These are phyloP conservation scores for Hoplias malabaricus DNA, from an alignment of 2,113 vertebrate genomes.

Conservation along the genomic window DNA sequence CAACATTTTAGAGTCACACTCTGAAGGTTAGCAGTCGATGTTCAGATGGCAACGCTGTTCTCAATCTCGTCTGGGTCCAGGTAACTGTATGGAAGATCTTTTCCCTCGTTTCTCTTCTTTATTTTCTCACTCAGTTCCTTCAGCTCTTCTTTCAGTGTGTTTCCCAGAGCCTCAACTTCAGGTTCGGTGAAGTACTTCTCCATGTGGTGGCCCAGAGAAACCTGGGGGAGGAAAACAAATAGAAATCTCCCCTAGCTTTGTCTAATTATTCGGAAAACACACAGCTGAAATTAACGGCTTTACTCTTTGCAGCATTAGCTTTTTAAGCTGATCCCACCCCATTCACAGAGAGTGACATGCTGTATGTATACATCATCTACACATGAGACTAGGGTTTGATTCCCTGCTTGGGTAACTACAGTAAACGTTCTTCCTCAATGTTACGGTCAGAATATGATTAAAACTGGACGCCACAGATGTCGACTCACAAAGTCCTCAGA, in stretches of 20 bases:
- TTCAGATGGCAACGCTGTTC: constrained; percentile 18
- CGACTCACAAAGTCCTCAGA: constrained; percentile 10
- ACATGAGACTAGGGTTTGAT: too few relatives aligned
- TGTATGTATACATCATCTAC: too few relatives aligned
- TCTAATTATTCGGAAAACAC: too few relatives aligned
- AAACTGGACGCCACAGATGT: too few relatives aligned
- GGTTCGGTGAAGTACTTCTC: constrained; percentile 25
- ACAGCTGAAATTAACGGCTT: too few relatives aligned
- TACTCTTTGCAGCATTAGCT: too few relatives aligned
- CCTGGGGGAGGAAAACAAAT: background rate
- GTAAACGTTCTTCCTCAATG: too few relatives aligned
- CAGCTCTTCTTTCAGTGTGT: background rate
- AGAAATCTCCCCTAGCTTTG: background rate
- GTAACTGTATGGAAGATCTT: constrained; percentile 10
- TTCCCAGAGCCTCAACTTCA: background rate
- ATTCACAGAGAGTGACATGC: too few relatives aligned
- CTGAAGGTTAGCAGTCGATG: background rate
- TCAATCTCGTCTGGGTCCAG: constrained; percentile 19
- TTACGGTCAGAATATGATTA: too few relatives aligned
- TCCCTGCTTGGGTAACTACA: too few relatives aligned
- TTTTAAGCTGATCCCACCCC: too few relatives aligned
- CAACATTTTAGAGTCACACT: too few relatives aligned
- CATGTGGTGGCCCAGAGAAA: background rate
- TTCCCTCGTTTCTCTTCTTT: background rate
- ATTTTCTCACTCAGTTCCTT: background rate